Evolutionary conservation across 2,113 vertebrate genomes (phyloP), one percentile per base, ranked within the genome.

Genomic region (Peromyscus californicus): DNA sequence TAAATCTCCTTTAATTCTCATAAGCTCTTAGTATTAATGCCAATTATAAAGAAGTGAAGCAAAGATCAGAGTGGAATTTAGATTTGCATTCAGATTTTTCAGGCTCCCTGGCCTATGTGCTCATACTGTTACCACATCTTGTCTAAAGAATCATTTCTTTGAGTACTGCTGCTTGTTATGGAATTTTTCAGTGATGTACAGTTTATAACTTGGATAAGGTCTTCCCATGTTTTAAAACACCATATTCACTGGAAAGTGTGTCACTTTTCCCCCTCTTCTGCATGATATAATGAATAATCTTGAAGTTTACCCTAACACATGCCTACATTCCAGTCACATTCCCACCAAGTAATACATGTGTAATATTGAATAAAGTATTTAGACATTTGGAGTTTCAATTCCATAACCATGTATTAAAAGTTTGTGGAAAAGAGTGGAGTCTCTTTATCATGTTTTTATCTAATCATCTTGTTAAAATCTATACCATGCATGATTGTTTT

Each of bases 391-490:
- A 94, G 31, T 63, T 75, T 96, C 26, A 67, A 17, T 87, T 94
- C 33, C 21, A 9, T 85, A 36, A 42, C 19, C 26, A 83, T 93
- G 42, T 29, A 91, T 65, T 82, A 89, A 85, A 78, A 82, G 10
- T 86, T 89, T 57, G 74, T 70, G 39, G 61, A 90, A 89, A 90
- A 92, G 83, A 94, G 21, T 90, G 22, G 24, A 79, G 39, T 95
- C 22, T 86, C 26, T 82, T 92, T 85, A n/a, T 72, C 57, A 87
- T 76, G 57, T 83, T 9, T 83, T 93, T 39, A 78, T 70, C 8
- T 45, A 91, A 86, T 8, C 42, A 80, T 94, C 93, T 94, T 94
- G 85, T 90, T 94, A 85, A 87, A 95, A 90, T 72, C 51, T 74
- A 21, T 7, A 67, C 79, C 39, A 45, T 83, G 72, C 45, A 78